Percentiles rank a stretch among this genome's conserved stretches.
phyloP scores from a whole-genome alignment of 2,888 invertebrate species.

The Halocaridina rubra region DNA sequence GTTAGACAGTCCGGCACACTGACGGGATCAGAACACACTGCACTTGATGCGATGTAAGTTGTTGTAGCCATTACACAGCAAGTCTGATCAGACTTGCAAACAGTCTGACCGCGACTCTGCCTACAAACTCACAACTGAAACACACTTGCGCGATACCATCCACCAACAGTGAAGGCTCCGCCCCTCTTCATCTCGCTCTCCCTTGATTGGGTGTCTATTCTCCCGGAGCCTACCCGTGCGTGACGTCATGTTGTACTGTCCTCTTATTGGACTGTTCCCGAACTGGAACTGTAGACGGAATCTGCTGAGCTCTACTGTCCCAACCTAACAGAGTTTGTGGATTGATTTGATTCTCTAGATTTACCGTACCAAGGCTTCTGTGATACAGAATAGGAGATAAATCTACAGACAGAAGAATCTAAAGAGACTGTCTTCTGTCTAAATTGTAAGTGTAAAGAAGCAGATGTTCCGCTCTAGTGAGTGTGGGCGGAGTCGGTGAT shows the following conservation, averaged over 20 bases:
- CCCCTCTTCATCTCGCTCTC: background rate
- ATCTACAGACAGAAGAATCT: background rate
- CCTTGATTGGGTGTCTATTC: constrained; percentile 26
- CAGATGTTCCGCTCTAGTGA: constrained; percentile 55
- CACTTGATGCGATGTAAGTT: constrained; percentile 64
- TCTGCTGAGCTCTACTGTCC: constrained; percentile 41
- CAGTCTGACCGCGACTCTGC: constrained; percentile 62
- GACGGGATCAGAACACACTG: constrained; percentile 64
- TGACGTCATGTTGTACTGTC: constrained; percentile 47
- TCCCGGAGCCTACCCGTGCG: constrained; percentile 39
- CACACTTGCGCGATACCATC: constrained; percentile 61
- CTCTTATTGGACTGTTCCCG: constrained; percentile 41
- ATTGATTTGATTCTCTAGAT: constrained; percentile 11
- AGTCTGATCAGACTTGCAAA: constrained; percentile 63
- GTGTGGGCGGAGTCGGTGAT: constrained; percentile 38
- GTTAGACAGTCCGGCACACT: constrained; percentile 64
- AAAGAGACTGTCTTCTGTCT: constrained; percentile 19
- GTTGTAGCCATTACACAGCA: constrained; percentile 64
- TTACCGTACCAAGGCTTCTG: background rate
- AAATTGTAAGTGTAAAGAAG: constrained; percentile 46
- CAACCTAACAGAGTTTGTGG: constrained; percentile 23
- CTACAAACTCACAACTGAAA: constrained; percentile 63
- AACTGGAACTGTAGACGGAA: constrained; percentile 55
- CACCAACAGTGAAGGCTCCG: constrained; percentile 36
- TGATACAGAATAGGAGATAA: background rate